Percentiles rank a stretch among this genome's conserved stretches.
Evolutionary conservation across 1,140 invertebrate genomes (phyloP).

Genomic region (Heliconius nattereri): DNA sequence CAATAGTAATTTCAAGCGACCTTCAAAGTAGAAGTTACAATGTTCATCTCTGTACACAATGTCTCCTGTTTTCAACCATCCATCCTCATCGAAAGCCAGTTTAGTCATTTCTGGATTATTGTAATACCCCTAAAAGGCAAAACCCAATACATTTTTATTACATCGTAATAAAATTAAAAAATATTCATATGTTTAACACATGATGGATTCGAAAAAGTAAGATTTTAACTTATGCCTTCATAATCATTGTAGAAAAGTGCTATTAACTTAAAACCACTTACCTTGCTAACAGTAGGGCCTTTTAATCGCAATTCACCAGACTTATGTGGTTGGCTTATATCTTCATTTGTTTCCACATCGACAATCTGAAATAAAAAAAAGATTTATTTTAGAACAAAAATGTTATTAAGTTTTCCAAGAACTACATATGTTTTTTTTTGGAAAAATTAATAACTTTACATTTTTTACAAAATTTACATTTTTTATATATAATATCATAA

Average conservation of each 20-base stretch:
- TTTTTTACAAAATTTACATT: too few species aligned
- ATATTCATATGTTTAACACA: too few species aligned
- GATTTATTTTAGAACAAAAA: too few species aligned
- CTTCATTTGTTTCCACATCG: slow-evolving; percentile 36
- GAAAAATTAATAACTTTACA: too few species aligned
- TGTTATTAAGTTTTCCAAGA: too few species aligned
- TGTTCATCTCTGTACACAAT: slow-evolving; percentile 83
- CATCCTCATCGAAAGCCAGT: slow-evolving; percentile 80
- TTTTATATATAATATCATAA: too few species aligned
- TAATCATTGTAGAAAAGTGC: too few species aligned
- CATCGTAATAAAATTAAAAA: too few species aligned
- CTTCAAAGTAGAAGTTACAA: slow-evolving; percentile 82
- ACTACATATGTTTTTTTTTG: too few species aligned
- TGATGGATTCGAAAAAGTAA: too few species aligned
- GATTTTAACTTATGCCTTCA: too few species aligned
- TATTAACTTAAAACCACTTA: neutral
- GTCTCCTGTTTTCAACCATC: slow-evolving; percentile 87
- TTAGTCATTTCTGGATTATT: slow-evolving; percentile 59
- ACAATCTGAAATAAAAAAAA: slow-evolving; percentile 42
- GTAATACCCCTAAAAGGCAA: slow-evolving; percentile 76
- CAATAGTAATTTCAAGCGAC: slow-evolving; percentile 84
- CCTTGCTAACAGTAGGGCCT: slow-evolving; percentile 38
- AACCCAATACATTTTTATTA: too few species aligned
- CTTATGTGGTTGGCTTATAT: slow-evolving; percentile 42
- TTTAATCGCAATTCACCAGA: slow-evolving; percentile 43